Percentiles rank a stretch among this genome's conserved stretches.
These are phyloP conservation scores for Hemitrygon akajei DNA, from an alignment of 2,797 vertebrate species.

Conservation along the genomic window DNA sequence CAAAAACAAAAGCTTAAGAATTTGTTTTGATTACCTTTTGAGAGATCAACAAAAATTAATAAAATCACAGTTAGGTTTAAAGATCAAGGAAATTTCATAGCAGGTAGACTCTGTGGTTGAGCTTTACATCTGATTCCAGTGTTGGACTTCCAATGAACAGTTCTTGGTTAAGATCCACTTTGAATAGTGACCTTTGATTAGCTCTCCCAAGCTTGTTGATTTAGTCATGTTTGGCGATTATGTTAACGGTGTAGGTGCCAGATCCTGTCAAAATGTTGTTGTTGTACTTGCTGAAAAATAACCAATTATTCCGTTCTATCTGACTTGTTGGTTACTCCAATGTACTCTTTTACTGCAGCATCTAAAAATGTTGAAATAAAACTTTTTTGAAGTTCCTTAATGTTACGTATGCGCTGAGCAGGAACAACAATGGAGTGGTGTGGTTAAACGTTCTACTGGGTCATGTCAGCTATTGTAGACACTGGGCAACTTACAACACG, in stretches of 20 bases:
- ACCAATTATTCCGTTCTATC: neutral
- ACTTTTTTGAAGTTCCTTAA: too few species aligned
- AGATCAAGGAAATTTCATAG: too few species aligned
- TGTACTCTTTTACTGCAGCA: neutral
- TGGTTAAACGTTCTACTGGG: too few species aligned
- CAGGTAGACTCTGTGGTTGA: neutral
- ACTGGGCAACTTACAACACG: too few species aligned
- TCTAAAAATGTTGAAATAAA: neutral
- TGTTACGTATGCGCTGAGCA: too few species aligned
- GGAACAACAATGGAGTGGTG: too few species aligned
- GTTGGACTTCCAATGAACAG: neutral
- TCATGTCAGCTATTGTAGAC: too few species aligned
- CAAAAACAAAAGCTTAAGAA: neutral
- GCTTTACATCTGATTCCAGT: neutral
- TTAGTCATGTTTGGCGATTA: neutral
- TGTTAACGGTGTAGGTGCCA: neutral
- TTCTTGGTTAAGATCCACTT: too few species aligned
- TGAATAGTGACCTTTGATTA: neutral
- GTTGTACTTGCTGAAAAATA: neutral
- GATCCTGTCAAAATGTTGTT: neutral
- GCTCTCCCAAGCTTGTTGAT: neutral
- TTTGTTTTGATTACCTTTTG: neutral
- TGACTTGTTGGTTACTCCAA: neutral
- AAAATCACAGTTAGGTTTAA: neutral
- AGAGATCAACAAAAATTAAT: neutral